Percentiles rank a stretch among this genome's conserved stretches.
These are phyloP conservation scores for Chironomus striatipennis DNA, from an alignment of 1,140 invertebrate species.

Conservation along the genomic window DNA sequence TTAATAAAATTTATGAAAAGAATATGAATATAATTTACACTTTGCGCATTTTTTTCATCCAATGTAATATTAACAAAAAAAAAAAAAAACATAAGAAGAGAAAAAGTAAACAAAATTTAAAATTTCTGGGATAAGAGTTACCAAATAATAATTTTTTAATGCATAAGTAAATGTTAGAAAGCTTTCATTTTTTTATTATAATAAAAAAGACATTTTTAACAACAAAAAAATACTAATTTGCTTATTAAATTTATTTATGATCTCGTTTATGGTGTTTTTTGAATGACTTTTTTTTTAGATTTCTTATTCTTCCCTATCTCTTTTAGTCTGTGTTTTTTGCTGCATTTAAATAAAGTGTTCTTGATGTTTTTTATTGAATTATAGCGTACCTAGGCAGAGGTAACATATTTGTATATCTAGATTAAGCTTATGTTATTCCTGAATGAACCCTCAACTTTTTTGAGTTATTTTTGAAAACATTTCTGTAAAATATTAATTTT, in stretches of 20 bases:
- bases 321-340: too few relatives aligned
- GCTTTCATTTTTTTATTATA: background rate
- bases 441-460: too few relatives aligned
- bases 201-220: background rate
- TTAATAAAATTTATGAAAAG: background rate
- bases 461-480: too few relatives aligned
- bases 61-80: background rate
- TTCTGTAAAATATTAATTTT: too few relatives aligned
- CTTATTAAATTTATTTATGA: slow-evolving; percentile 15
- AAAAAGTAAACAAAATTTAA: background rate
- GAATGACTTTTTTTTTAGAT: too few relatives aligned
- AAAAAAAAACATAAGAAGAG: too few relatives aligned
- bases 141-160: background rate
- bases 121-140: background rate
- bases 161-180: background rate
- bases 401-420: too few relatives aligned
- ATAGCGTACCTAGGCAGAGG: too few relatives aligned
- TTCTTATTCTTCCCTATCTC: too few relatives aligned
- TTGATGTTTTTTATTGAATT: too few relatives aligned
- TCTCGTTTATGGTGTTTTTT: slow-evolving; percentile 1
- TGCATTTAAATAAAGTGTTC: too few relatives aligned
- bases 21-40: background rate
- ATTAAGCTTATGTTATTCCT: too few relatives aligned
- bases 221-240: background rate
- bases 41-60: background rate